These are phyloP conservation scores for Galago senegalensis DNA, from an alignment of 2,797 vertebrate genomes.

Conservation along the genomic window DNA sequence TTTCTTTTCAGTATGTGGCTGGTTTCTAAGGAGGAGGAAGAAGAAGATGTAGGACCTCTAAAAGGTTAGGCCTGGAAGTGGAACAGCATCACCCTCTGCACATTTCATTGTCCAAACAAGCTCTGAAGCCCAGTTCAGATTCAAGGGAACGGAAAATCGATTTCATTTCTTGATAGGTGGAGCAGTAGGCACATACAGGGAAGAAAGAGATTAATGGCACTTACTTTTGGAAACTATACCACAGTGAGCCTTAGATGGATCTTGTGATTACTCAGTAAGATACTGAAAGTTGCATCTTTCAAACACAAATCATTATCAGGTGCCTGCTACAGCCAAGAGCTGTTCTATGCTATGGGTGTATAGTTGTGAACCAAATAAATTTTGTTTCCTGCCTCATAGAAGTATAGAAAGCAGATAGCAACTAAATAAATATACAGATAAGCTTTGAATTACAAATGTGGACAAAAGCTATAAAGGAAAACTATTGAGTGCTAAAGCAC, in stretches of 20 bases:
- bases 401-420: not conserved
- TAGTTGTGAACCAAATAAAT: constrained; percentile 1
- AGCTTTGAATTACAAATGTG: not conserved
- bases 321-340: not conserved
- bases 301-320: not conserved
- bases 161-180: not conserved
- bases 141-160: not conserved
- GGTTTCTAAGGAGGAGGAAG: not conserved
- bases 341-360: not conserved
- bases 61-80: not conserved
- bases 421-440: not conserved
- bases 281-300: not conserved
- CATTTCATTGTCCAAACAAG: not conserved
- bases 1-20: not conserved
- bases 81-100: not conserved
- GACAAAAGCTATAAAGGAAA: not conserved
- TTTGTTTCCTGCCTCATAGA: not conserved
- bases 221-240: not conserved
- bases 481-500: not conserved
- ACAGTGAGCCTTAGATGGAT: not conserved
- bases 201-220: not conserved
- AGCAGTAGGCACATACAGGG: not conserved
- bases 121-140: not conserved
- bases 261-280: not conserved
- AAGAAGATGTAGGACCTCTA: not conserved